phyloP scores from a whole-genome alignment of 2,797 vertebrate species.

The Rhodeus uyekii region DNA sequence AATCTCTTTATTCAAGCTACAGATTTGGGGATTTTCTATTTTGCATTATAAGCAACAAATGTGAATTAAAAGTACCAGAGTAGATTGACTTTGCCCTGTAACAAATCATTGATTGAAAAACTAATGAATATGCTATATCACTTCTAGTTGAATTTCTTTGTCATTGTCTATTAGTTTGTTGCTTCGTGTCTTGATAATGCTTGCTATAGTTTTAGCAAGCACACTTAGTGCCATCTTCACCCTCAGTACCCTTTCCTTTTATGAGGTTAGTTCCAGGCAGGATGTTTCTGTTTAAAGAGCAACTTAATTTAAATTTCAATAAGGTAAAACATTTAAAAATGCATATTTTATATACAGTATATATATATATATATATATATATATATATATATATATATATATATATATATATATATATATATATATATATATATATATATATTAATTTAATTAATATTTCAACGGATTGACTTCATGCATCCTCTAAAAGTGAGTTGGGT shows the following conservation, averaged over 20 bases:
- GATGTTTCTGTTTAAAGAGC: not conserved
- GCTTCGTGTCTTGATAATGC: not conserved
- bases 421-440: no score
- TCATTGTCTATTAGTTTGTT: conserved; percentile 15
- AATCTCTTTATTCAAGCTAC: conserved; percentile 22
- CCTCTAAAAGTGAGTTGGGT: no score
- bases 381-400: no score
- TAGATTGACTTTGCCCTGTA: not conserved
- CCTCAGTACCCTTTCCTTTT: not conserved
- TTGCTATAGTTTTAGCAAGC: not conserved
- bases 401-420: no score
- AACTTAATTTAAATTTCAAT: not conserved
- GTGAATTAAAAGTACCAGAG: not conserved
- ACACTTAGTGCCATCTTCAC: not conserved
- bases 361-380: no score
- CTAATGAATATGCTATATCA: not conserved
- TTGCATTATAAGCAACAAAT: not conserved
- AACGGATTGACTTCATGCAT: no score
- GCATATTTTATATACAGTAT: no score
- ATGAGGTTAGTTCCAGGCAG: not conserved
- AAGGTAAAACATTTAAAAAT: not conserved
- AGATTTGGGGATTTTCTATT: not conserved
- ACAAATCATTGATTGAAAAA: conserved; percentile 27
- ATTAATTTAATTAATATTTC: no score
- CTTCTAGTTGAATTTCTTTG: conserved; percentile 29